phyloP scores from a whole-genome alignment of 2,113 vertebrate species.

The Leiothrix lutea region DNA sequence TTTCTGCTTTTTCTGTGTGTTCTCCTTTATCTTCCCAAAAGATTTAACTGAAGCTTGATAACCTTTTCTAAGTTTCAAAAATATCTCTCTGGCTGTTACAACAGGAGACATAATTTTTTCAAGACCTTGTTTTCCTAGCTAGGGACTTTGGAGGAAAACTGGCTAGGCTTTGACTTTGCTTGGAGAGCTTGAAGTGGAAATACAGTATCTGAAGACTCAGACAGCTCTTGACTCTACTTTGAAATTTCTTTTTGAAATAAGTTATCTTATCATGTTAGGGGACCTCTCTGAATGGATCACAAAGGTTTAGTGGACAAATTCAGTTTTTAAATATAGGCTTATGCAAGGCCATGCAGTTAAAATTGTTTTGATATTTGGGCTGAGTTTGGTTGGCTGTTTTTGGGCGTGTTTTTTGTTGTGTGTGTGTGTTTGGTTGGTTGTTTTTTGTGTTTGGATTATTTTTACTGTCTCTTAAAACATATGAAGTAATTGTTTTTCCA shows the following conservation, averaged over 20 bases:
- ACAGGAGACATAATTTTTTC: not conserved
- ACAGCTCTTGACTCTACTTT: constrained; percentile 14
- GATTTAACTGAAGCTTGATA: not conserved
- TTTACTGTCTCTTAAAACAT: not conserved
- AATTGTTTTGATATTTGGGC: not conserved
- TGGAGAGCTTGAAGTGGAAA: constrained; percentile 1
- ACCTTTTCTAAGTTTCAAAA: not conserved
- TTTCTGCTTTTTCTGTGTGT: not conserved
- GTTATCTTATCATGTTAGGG: not conserved
- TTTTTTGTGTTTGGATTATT: not conserved
- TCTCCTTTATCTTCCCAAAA: not conserved
- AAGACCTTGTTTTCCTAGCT: constrained; percentile 19
- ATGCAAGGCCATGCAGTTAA: not conserved
- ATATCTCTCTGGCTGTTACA: not conserved
- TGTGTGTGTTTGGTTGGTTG: not conserved
- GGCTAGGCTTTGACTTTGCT: not conserved
- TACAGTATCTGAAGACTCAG: not conserved
- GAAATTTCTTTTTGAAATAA: not conserved
- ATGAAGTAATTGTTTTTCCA: not conserved
- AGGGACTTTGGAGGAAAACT: not conserved
- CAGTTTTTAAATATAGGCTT: not conserved
- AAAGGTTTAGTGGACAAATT: not conserved
- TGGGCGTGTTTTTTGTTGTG: too few species aligned
- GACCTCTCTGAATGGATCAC: not conserved
- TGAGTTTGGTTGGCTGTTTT: not conserved